Evolutionary conservation across 2,113 vertebrate species (phyloP).

Genomic region (Cichladusa arquata): DNA sequence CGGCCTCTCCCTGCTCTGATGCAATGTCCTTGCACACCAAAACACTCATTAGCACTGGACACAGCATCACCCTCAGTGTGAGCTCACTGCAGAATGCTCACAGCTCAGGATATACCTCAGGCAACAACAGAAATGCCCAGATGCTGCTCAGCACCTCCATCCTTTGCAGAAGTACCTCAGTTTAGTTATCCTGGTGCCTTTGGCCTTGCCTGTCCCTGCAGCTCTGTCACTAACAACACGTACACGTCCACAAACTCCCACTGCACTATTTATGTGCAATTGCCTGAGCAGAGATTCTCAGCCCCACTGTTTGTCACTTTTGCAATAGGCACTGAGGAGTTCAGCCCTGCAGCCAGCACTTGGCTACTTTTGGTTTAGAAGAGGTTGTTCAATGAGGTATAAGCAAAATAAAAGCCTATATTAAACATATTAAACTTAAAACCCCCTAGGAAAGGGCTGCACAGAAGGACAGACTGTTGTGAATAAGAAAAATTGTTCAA

Average conservation of each 20-base stretch:
- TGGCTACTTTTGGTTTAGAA: neutral
- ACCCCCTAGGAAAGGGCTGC: neutral
- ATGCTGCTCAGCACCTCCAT: neutral
- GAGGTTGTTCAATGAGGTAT: neutral
- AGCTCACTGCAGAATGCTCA: accelerated
- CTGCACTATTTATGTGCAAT: neutral
- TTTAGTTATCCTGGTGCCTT: neutral
- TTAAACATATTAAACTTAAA: neutral
- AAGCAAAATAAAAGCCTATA: neutral
- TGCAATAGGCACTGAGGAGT: neutral
- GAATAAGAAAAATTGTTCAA: neutral
- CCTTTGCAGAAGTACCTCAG: neutral
- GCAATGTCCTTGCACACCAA: accelerated
- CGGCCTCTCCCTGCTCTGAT: neutral
- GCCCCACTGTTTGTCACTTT: neutral
- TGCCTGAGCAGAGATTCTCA: neutral
- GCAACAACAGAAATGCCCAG: neutral
- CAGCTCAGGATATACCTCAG: neutral
- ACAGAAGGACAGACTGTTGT: neutral
- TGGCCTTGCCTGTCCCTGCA: neutral
- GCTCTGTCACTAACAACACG: accelerated
- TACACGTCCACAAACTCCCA: accelerated
- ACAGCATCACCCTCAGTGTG: neutral
- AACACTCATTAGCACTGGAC: neutral
- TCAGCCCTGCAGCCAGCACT: neutral